phyloP scores from a whole-genome alignment of 2,888 invertebrate genomes.

The Ichneumoninae sp. region DNA sequence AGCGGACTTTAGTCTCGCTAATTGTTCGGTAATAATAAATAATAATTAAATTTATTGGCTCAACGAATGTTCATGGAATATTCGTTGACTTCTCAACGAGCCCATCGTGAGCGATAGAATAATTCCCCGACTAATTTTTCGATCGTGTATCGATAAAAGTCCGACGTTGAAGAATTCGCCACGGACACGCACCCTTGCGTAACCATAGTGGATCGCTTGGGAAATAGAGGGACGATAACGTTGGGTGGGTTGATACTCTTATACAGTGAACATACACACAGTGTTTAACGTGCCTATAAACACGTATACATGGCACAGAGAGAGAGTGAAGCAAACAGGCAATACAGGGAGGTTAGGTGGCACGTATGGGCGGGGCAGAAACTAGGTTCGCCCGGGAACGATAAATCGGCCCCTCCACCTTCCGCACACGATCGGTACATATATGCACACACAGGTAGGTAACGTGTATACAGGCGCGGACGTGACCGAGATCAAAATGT shows the following conservation, averaged over 20 bases:
- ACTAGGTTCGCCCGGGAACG: conserved; percentile 58
- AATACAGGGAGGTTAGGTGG: conserved; percentile 23
- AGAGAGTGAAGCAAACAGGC: conserved; percentile 2
- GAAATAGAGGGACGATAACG: neutral
- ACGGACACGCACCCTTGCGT: neutral
- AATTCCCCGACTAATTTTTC: neutral
- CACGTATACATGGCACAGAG: neutral
- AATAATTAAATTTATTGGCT: neutral
- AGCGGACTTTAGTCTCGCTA: neutral
- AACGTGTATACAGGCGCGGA: conserved; percentile 69
- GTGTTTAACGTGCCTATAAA: neutral
- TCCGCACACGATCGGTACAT: conserved; percentile 57
- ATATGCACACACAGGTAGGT: conserved; percentile 68
- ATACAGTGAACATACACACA: neutral
- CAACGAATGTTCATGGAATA: neutral
- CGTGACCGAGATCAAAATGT: conserved; percentile 72
- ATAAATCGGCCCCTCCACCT: conserved; percentile 68
- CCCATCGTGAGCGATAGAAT: neutral
- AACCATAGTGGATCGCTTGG: neutral
- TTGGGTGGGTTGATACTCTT: neutral
- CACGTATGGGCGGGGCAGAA: conserved; percentile 33
- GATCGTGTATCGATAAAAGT: neutral
- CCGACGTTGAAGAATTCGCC: neutral
- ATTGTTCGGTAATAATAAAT: no score
- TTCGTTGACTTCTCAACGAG: neutral